Evolutionary conservation across 2,888 invertebrate species (phyloP), one percentile per base, ranked within the genome.

Genomic region (Macaria liturata): DNA sequence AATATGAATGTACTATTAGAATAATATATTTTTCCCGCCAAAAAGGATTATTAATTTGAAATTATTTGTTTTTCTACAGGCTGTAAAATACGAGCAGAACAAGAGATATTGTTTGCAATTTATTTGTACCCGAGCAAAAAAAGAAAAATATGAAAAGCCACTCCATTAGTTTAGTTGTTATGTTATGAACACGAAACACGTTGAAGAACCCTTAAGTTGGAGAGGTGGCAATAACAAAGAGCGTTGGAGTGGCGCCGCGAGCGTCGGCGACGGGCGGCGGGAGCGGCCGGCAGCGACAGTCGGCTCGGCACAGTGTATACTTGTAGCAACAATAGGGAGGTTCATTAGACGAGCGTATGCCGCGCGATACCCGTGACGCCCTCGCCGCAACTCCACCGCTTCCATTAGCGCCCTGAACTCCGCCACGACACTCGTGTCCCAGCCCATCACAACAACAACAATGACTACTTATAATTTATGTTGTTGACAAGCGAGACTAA

Each of bases 311-410:
- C 86, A 82, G 84, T 84, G 86, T 80, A 82, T 84, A 81, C 88
- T 89, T 80, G 79, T 82, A 75, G 76, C 76, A 83, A 89, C 88
- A 89, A 90, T 86, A 82, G 85, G 81, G 77, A 71, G 80, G 80
- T 90, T 90, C 89, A 90, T 91, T 90, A 90, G 78, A 64, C 76
- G 85, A 81, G 66, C 90, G 88, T 86, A 86, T 85, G 90, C 81
- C 83, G 79, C 72, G 84, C 87, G 84, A 80, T 81, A 81, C 70
- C 83, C 89, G 85, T 88, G 88, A 85, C 89, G 81, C 88, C 89
- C 87, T 81, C 80, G 66, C 74, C 71, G 65, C 1, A 20, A 20
- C 20, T 20, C 20, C 71, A 65, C 70, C 71, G 60, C 72, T 71
- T 81, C 83, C 87, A 86, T 86, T 86, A 86, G 80, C 72, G 72